Conservation (phyloP, 2,113 vertebrate species). For the Haemorhous mexicanus region DNA sequence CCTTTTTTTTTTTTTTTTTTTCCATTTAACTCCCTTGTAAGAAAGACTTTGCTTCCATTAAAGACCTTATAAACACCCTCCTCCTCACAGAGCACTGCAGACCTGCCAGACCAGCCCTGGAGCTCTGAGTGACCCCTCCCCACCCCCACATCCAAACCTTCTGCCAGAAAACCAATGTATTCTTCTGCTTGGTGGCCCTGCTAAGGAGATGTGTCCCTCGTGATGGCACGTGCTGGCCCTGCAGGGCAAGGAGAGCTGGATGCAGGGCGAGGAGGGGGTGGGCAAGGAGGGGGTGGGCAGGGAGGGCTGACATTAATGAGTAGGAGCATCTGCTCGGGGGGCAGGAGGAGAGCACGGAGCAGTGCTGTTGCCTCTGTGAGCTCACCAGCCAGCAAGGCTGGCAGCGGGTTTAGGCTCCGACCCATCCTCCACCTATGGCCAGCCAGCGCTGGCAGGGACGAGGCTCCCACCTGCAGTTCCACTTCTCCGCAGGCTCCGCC, state of each 20-base stretch:
- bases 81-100: not conserved
- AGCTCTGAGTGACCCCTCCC: not conserved
- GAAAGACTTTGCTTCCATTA: not conserved
- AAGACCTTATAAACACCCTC: not conserved
- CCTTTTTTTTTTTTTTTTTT: not conserved
- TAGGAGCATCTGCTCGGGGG: not conserved
- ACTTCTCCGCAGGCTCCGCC: slow-evolving; percentile 59
- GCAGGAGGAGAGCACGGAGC: not conserved
- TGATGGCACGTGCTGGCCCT: not conserved
- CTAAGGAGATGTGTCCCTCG: not conserved
- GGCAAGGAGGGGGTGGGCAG: not conserved
- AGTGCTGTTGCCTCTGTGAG: rapidly evolving
- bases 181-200: not conserved
- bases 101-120: not conserved
- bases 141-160: not conserved
- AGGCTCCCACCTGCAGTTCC: slow-evolving; percentile 62
- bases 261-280: not conserved
- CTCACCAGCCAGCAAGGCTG: rapidly evolving
- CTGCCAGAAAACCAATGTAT: not conserved
- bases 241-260: not conserved
- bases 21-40: not conserved
- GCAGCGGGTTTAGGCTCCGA: not conserved
- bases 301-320: not conserved
- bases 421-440: not conserved
- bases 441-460: rapidly evolving